Base-by-base conservation (phyloP, 2,113 vertebrate species). In the Oreamnos americanus region DNA sequence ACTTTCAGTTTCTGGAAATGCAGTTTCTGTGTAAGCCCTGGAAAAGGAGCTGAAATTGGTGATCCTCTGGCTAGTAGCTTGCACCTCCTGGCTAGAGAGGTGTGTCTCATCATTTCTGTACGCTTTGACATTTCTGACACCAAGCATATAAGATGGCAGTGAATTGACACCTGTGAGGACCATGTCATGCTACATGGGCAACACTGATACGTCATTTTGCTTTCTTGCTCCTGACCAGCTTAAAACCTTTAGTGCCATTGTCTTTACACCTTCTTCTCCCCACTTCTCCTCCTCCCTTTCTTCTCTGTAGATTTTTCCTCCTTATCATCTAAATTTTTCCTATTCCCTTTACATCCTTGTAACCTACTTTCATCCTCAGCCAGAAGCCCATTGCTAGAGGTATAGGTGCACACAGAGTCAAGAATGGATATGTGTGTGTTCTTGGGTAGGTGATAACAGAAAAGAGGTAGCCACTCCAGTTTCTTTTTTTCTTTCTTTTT, bases 141-240 rank as follows among this genome's bases (percentile, higher is more conserved):
- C 8, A 3, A 10, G 6, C 11, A 8, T 26, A 7, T 21, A 43
- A 26, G 64, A 33, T 19, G 62, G n/a, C 13, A 3, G 55, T 33
- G 57, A 55, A 10, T 13, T 10, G 49, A 10, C 1, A 13, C 3
- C 16, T 45, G 2, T 0, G 1, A 51, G 58, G 8, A 28, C 45
- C 43, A 6, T 30, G 33, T 15, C 10, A 5, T 71, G 19, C 10
- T 39, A 2, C n/a, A 0, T 4, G 74, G 57, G 12, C 45, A 36
- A 30, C 26, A 3, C 23, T n/a, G 4, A 21, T n/a, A 25, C 51
- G 81, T 83, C 9, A 14, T 57, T 74, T 92, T 88, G 14, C 53
- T 74, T 93, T 23, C 39, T 87, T 88, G 17, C 47, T 74, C 39
- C n/a, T n/a, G 36, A 81, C 57, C 16, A 62, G 33, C 64, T 43